Evolutionary conservation across 2,797 vertebrate species (phyloP).

Genomic region (Adelosebastes latens): DNA sequence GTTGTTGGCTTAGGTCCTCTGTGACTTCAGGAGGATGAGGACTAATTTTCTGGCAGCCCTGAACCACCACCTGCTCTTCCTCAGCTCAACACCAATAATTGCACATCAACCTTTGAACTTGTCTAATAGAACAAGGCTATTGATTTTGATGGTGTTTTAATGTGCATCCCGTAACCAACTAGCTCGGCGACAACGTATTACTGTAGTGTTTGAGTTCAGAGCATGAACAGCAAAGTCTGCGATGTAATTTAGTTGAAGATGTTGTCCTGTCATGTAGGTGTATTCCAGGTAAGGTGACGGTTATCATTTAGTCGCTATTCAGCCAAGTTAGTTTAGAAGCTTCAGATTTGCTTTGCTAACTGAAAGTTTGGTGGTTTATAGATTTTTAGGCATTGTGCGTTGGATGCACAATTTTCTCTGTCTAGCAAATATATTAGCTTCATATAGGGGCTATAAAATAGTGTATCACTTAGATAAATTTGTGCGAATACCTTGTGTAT

Average conservation of each 20-base stretch:
- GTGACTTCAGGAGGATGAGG: slow-evolving; percentile 16
- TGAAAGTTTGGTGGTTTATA: not conserved
- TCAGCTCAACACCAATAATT: slow-evolving; percentile 18
- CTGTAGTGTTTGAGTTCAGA: not conserved
- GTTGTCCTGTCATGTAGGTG: not conserved
- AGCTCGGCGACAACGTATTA: not conserved
- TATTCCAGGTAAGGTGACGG: not conserved
- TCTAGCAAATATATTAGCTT: not conserved
- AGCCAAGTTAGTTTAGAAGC: not conserved
- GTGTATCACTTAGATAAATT: not conserved
- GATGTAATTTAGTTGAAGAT: not conserved
- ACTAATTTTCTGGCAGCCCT: slow-evolving; percentile 53
- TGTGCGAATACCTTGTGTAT: accelerated
- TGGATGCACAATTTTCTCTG: not conserved
- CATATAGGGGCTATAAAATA: not conserved
- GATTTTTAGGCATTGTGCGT: not conserved
- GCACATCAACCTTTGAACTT: slow-evolving; percentile 40
- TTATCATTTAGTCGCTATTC: not conserved
- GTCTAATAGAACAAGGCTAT: slow-evolving; percentile 25
- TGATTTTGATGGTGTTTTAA: slow-evolving; percentile 47
- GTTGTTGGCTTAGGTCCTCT: slow-evolving; percentile 28
- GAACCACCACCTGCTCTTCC: slow-evolving; percentile 51
- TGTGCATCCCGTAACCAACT: slow-evolving; percentile 8
- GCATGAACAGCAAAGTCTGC: not conserved
- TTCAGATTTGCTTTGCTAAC: not conserved